phyloP scores from a whole-genome alignment of 2,888 invertebrate genomes.

The Agonopterix subpropinquella region DNA sequence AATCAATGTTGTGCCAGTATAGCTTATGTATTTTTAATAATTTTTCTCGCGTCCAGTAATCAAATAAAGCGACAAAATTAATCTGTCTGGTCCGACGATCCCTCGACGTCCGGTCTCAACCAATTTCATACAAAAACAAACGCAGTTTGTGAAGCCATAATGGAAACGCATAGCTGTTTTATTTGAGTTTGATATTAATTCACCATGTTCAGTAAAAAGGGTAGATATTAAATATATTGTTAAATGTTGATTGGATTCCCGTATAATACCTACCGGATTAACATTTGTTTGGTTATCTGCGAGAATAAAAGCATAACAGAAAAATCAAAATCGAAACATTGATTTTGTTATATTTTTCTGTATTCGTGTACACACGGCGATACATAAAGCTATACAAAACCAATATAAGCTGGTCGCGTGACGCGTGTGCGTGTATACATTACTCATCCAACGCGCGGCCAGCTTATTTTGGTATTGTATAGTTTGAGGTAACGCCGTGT shows the following conservation, averaged over 20 bases:
- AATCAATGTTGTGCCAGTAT: no score
- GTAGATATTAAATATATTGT: constrained; percentile 16
- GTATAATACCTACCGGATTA: constrained; percentile 14
- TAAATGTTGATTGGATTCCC: constrained; percentile 57
- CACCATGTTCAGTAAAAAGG: constrained; percentile 40
- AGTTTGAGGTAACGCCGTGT: no score
- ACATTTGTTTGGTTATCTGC: no score
- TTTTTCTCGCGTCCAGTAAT: constrained; percentile 10
- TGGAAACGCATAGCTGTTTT: constrained; percentile 42
- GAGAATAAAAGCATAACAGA: no score
- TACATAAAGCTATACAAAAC: no score
- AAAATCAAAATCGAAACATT: background rate
- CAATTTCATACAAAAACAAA: constrained; percentile 65
- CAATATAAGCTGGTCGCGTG: no score
- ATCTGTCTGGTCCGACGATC: constrained; percentile 37
- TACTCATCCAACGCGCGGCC: no score
- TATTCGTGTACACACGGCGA: no score
- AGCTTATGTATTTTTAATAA: background rate
- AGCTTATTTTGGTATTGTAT: no score
- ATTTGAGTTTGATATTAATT: constrained; percentile 52
- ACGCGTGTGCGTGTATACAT: no score
- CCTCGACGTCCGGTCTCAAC: constrained; percentile 31
- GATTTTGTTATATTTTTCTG: constrained; percentile 1
- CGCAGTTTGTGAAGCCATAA: constrained; percentile 41
- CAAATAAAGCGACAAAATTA: constrained; percentile 47